These are phyloP conservation scores for Acanthornis magna DNA, from an alignment of 2,797 vertebrate species.

Conservation along the genomic window DNA sequence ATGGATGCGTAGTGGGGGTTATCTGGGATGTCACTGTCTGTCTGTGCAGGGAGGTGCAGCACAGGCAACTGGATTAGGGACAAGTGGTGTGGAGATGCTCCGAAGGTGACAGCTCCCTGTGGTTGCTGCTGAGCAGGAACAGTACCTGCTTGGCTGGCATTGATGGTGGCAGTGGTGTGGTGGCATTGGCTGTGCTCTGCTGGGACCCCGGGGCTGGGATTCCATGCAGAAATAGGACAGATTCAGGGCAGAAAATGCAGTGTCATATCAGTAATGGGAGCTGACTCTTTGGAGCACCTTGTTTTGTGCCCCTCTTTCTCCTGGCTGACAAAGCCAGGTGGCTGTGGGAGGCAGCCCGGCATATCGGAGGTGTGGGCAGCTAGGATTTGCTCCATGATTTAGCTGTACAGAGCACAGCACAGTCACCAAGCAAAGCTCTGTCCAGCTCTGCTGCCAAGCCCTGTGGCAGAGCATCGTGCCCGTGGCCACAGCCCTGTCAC, in stretches of 20 bases:
- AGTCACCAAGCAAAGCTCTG: fast-evolving
- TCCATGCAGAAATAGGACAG: fast-evolving
- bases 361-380: not conserved
- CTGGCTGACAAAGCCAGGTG: not conserved
- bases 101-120: not conserved
- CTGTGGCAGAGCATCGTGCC: not conserved
- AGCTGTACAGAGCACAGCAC: fast-evolving
- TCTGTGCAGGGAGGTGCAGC: fast-evolving
- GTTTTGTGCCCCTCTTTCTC: not conserved
- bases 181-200: not conserved
- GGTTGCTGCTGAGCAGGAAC: not conserved
- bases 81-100: not conserved
- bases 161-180: too few relatives aligned
- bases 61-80: not conserved
- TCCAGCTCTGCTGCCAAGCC: fast-evolving
- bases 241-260: fast-evolving
- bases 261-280: not conserved
- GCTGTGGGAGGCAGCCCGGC: not conserved
- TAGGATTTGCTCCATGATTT: not conserved
- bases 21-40: not conserved
- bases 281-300: not conserved
- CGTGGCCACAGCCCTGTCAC: fast-evolving
- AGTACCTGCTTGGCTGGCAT: not conserved
- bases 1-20: not conserved
- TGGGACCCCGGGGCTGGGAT: fast-evolving